A percentile compares a stretch with the other conserved stretches of the same genome.
These are phyloP conservation scores for Coendou prehensilis DNA, from an alignment of 2,797 vertebrate species.

Conservation along the genomic window DNA sequence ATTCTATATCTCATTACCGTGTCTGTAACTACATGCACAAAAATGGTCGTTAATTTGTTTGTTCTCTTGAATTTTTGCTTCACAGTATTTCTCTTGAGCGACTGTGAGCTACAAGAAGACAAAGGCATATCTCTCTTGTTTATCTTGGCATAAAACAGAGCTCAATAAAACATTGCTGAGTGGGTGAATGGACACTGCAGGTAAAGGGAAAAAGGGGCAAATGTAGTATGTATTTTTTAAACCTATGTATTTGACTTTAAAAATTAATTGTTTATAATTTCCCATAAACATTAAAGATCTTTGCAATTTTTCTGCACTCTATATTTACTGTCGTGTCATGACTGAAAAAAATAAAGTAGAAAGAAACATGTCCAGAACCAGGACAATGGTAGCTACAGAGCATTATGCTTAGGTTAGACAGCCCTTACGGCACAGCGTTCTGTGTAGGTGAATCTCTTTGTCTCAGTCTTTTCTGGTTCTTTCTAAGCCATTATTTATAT, in stretches of 20 bases:
- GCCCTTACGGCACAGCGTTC: neutral
- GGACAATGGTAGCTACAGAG: neutral
- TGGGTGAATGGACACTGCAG: neutral
- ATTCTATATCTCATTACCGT: neutral
- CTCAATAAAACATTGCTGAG: neutral
- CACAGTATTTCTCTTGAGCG: neutral
- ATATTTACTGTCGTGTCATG: neutral
- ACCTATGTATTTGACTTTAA: neutral
- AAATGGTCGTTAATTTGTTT: neutral
- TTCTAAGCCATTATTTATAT: neutral
- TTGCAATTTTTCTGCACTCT: neutral
- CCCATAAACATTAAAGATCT: neutral
- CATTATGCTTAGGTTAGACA: neutral
- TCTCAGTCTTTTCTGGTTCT: neutral
- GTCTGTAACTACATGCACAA: neutral
- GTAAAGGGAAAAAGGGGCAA: neutral
- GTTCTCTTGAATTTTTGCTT: neutral
- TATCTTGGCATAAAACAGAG: neutral
- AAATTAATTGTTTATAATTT: slow-evolving; percentile 28
- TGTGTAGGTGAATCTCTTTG: neutral
- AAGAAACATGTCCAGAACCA: neutral
- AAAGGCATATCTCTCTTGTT: neutral
- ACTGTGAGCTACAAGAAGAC: neutral
- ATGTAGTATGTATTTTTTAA: neutral
- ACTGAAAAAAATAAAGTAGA: neutral